Evolutionary conservation across 2,113 vertebrate species (phyloP).

Genomic region (Puma concolor): DNA sequence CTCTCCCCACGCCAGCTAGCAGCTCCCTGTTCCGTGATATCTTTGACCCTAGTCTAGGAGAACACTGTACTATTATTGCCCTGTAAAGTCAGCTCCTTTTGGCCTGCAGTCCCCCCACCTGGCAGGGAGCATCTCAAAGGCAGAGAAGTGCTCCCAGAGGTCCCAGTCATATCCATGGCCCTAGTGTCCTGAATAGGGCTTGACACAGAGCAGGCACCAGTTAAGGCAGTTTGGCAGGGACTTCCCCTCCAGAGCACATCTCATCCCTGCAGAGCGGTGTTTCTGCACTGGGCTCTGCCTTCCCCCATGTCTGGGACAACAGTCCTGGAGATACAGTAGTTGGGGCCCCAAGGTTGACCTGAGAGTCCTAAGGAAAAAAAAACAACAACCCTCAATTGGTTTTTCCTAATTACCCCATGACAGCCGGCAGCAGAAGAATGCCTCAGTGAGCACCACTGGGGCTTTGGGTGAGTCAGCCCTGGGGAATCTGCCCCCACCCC

Average conservation of each 20-base stretch:
- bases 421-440: not conserved
- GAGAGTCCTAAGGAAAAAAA: conserved; percentile 47
- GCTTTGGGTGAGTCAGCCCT: conserved; percentile 62
- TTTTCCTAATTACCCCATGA: conserved; percentile 61
- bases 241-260: not conserved
- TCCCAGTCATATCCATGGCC: not conserved
- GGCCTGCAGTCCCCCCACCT: not conserved
- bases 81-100: not conserved
- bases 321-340: not conserved
- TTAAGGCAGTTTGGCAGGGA: not conserved
- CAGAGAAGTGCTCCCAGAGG: not conserved
- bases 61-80: not conserved
- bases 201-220: not conserved
- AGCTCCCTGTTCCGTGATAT: not conserved
- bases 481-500: conserved; percentile 57
- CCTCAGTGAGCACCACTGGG: not conserved
- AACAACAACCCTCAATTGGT: not conserved
- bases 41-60: not conserved
- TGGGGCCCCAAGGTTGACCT: not conserved
- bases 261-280: not conserved
- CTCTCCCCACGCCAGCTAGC: not conserved
- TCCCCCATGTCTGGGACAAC: not conserved
- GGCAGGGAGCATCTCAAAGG: not conserved
- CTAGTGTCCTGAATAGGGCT: not conserved
- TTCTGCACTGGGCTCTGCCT: not conserved